phyloP scores from a whole-genome alignment of 1,140 invertebrate species.

The Brachionus koreanus region DNA sequence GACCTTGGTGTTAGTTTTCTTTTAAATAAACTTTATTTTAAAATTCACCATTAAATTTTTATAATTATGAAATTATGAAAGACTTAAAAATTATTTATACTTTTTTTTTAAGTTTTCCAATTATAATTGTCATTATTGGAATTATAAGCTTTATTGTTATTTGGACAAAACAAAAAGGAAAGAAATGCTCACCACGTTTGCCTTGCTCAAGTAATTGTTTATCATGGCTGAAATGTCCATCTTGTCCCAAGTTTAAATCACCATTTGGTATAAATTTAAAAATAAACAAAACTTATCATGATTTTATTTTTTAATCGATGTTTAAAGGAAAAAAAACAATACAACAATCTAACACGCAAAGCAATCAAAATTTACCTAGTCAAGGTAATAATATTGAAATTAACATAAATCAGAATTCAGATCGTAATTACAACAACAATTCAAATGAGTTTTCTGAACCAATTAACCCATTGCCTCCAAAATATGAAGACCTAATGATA shows the following conservation, averaged over 20 bases:
- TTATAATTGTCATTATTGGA: not conserved
- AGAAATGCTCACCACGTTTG: not conserved
- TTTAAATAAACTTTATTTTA: too few relatives aligned
- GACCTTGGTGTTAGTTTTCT: not conserved
- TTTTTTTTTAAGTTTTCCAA: not conserved
- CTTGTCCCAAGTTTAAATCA: not conserved
- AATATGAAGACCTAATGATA: slow-evolving; percentile 4
- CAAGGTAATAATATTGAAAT: not conserved
- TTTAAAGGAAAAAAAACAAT: too few relatives aligned
- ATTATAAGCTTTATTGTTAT: not conserved
- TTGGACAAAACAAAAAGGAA: not conserved
- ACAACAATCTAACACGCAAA: not conserved
- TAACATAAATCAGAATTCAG: not conserved
- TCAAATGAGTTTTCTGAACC: not conserved
- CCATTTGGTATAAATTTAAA: not conserved
- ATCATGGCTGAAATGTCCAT: not conserved
- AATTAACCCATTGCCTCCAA: not conserved
- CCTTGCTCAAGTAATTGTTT: not conserved
- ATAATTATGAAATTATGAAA: not conserved
- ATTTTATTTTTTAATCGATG: too few relatives aligned
- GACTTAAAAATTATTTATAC: not conserved
- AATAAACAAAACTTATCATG: not conserved
- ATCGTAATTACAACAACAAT: not conserved
- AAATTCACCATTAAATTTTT: too few relatives aligned
- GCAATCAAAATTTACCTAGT: not conserved